A percentile compares a stretch with the other conserved stretches of the same genome.
These are phyloP conservation scores for Trachemys scripta DNA, from an alignment of 2,113 vertebrate species.

Conservation along the genomic window DNA sequence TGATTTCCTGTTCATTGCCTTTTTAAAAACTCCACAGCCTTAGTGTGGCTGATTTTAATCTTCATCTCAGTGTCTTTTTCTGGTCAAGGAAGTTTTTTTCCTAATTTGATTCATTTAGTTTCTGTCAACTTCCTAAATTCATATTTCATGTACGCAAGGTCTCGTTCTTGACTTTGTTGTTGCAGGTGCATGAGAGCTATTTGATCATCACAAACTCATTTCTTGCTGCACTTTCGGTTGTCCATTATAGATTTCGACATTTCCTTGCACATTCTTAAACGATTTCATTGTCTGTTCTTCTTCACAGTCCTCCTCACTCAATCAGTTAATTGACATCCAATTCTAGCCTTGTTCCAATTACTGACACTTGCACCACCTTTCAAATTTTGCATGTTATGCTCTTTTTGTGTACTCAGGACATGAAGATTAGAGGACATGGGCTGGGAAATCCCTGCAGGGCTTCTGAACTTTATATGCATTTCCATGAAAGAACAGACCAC, in stretches of 20 bases:
- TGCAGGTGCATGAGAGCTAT: constrained; percentile 44
- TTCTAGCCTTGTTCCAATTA: neutral
- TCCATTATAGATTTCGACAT: neutral
- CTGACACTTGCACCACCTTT: neutral
- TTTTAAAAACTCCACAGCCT: neutral
- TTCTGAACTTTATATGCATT: neutral
- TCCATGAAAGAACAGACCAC: neutral
- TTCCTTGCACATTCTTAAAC: neutral
- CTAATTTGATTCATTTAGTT: constrained; percentile 3
- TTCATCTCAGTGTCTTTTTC: neutral
- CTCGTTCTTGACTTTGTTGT: constrained; percentile 63
- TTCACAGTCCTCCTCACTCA: neutral
- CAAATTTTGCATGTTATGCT: neutral
- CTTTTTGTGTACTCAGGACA: neutral
- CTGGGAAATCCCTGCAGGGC: neutral
- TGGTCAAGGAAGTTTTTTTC: neutral
- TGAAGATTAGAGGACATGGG: neutral
- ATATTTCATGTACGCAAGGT: neutral
- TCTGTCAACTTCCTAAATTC: constrained; percentile 40
- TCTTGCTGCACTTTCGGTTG: neutral
- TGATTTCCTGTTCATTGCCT: neutral
- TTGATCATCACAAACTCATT: accelerated
- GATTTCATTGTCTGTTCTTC: neutral
- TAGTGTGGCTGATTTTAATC: neutral
- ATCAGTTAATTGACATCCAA: neutral